These are phyloP conservation scores for Diabrotica balteata DNA, from an alignment of 2,888 invertebrate species.

Conservation along the genomic window DNA sequence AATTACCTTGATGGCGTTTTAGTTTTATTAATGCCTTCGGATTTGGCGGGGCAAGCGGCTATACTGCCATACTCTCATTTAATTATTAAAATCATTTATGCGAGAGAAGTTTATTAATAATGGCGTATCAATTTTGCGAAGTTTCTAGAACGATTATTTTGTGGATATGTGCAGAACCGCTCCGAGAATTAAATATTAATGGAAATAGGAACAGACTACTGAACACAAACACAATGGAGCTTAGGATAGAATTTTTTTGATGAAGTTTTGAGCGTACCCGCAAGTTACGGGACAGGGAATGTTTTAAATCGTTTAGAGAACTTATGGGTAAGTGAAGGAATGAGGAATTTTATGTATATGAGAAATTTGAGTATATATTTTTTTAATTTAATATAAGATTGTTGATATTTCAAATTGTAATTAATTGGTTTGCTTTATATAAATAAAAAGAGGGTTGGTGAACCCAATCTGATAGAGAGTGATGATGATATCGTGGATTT, in stretches of 20 bases:
- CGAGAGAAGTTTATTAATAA: slow-evolving; percentile 33
- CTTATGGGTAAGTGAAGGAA: too few species aligned
- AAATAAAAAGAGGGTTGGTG: too few species aligned
- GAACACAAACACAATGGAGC: not conserved
- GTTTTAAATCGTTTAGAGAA: too few species aligned
- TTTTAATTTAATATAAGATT: too few species aligned
- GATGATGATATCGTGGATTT: too few species aligned
- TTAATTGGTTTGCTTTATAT: too few species aligned
- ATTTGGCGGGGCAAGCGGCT: slow-evolving; percentile 16
- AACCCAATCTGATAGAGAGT: too few species aligned
- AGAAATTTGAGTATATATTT: too few species aligned
- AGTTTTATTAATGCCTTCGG: slow-evolving; percentile 30
- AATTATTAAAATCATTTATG: slow-evolving; percentile 36
- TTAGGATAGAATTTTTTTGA: slow-evolving; percentile 1
- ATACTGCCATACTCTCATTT: slow-evolving; percentile 15
- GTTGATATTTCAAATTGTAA: too few species aligned
- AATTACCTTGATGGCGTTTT: slow-evolving; percentile 25
- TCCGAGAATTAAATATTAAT: slow-evolving; percentile 21
- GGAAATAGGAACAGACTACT: slow-evolving; percentile 1
- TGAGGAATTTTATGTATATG: too few species aligned
- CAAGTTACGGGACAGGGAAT: too few species aligned
- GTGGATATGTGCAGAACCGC: slow-evolving; percentile 19
- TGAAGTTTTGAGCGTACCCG: not conserved
- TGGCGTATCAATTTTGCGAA: slow-evolving; percentile 32
- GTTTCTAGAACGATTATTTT: slow-evolving; percentile 31